Percentiles rank a stretch among this genome's conserved stretches.
Evolutionary conservation across 2,113 vertebrate species (phyloP).

Genomic region (Danio rerio): DNA sequence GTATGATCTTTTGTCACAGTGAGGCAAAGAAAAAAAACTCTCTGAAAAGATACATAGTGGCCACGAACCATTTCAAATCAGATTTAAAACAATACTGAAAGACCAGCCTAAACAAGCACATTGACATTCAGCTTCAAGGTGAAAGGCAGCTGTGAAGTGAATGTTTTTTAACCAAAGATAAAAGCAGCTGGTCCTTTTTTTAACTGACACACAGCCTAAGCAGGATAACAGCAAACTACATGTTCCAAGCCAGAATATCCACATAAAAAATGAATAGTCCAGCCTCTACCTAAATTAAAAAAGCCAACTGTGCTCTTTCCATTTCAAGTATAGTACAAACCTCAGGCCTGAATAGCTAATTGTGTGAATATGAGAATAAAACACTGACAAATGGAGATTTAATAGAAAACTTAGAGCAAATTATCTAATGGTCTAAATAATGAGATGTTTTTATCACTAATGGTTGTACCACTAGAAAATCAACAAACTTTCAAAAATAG

Average conservation of each 20-base stretch:
- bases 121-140: constrained; percentile 56
- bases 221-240: constrained; percentile 44
- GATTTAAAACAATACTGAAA: background rate
- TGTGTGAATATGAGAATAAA: background rate
- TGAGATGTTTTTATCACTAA: constrained; percentile 8
- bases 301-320: background rate
- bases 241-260: constrained; percentile 14
- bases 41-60: background rate
- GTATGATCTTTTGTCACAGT: constrained; percentile 3
- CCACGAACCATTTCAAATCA: constrained; percentile 1
- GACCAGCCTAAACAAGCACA: background rate
- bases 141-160: constrained; percentile 21
- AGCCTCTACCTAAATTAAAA: constrained; percentile 23
- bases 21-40: background rate
- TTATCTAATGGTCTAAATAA: constrained; percentile 11
- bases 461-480: background rate
- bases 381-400: background rate
- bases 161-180: constrained; percentile 40
- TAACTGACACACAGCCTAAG: constrained; percentile 57
- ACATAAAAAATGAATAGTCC: constrained; percentile 50
- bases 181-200: constrained; percentile 42
- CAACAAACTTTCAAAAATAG: background rate
- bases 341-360: constrained; percentile 21
- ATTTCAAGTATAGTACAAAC: background rate
- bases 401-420: constrained; percentile 4